Evolutionary conservation across 2,797 vertebrate genomes (phyloP), one percentile per base, ranked within the genome.

Genomic region (Oreochromis mossambicus): DNA sequence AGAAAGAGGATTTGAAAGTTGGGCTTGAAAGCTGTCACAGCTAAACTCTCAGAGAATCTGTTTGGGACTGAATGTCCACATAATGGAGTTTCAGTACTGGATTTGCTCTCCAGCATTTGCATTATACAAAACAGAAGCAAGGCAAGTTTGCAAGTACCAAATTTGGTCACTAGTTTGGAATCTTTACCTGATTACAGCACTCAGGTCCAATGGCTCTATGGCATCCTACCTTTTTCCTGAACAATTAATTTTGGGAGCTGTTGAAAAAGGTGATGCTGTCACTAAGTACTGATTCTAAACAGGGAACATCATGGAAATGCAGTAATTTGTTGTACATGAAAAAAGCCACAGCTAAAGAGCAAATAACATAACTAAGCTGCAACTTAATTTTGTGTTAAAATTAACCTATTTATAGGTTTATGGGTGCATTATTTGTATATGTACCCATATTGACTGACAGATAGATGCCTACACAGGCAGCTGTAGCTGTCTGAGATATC

Each of bases 1-100:
- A 86, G 54, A 86, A 82, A 88, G 87, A 91, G 87, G 91, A 91
- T 94, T 92, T 94, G 75, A 36, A 88, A 70, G 70, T 90, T 77
- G 2, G 58, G 78, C 84, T 84, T 83, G 56, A 85, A 90, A 91
- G 68, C 84, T 87, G 38, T 21, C 38, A 38, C 82, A 14, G 78
- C 63, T 82, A 24, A 55, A 52, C 83, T 83, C 52, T 70, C 66
- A 70, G 66, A 70, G 21, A 70, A 26, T 86, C 21, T 87, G 83
- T 81, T 78, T 58, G 43, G 32, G 11, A 58, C 50, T 82, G 50
- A 87, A 90, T 82, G 66, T 82, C 75, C 17, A 55, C 43, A 10
- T 70, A 81, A 86, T 81, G 73, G 86, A 81, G 78, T 73, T 63
- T 56, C 26, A 50, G 19, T 1, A 1, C 78, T 79, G 66, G 56